Evolutionary conservation across 2,888 invertebrate species (phyloP).

Genomic region (Deroplatys truncata): DNA sequence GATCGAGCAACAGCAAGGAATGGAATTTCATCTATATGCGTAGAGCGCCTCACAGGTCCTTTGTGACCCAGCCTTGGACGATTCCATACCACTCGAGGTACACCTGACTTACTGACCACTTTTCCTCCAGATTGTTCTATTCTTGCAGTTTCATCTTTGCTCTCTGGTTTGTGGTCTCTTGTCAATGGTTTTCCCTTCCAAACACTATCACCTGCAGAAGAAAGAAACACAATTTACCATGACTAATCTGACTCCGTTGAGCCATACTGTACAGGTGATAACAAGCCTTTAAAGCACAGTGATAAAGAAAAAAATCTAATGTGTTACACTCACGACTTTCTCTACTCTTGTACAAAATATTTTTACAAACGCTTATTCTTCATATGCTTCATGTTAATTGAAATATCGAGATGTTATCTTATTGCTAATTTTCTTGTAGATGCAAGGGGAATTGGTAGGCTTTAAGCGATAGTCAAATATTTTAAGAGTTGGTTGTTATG

Average conservation of each 20-base stretch:
- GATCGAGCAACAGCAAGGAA: constrained; percentile 95
- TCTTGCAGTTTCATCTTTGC: constrained; percentile 72
- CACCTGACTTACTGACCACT: constrained; percentile 73
- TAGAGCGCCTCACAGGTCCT: constrained; percentile 85
- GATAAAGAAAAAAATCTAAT: too few species aligned
- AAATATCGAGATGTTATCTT: too few species aligned
- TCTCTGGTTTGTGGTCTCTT: constrained; percentile 94
- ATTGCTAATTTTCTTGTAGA: too few species aligned
- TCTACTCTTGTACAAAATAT: too few species aligned
- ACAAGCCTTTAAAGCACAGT: neutral
- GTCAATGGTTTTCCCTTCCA: constrained; percentile 83
- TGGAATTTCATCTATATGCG: constrained; percentile 89
- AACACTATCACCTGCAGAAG: constrained; percentile 52
- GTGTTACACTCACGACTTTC: too few species aligned
- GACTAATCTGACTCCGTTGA: neutral
- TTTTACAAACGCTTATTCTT: too few species aligned
- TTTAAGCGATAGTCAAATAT: too few species aligned
- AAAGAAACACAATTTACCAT: constrained; percentile 7
- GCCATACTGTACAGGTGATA: neutral
- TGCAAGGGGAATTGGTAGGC: too few species aligned
- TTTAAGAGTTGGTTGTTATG: too few species aligned
- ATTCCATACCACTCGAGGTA: constrained; percentile 96
- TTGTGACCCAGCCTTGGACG: constrained; percentile 78
- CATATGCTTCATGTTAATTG: too few species aligned
- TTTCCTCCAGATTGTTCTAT: constrained; percentile 81